phyloP scores from a whole-genome alignment of 2,113 vertebrate species.

The Stegastes partitus region DNA sequence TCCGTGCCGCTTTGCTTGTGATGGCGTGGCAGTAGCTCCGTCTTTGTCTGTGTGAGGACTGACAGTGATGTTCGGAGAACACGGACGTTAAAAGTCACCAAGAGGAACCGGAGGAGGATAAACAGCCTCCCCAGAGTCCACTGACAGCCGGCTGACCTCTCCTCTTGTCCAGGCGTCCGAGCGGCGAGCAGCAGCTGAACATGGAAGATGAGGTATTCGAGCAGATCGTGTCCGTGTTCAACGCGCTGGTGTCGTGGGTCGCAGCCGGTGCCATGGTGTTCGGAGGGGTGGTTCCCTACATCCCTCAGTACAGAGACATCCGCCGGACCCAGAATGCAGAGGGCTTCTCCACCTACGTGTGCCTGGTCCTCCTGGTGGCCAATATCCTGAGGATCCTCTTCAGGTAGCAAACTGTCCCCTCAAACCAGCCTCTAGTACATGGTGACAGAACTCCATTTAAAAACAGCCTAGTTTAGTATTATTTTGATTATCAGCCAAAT shows the following conservation, averaged over 20 bases:
- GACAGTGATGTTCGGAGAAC: background rate
- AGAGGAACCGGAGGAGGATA: slow-evolving; percentile 6
- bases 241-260: slow-evolving; percentile 88
- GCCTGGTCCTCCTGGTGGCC: slow-evolving; percentile 93
- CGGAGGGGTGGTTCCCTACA: slow-evolving; percentile 94
- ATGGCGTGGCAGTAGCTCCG: slow-evolving; percentile 65
- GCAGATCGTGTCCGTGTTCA: slow-evolving; percentile 86
- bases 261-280: slow-evolving; percentile 95
- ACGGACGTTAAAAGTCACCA: slow-evolving; percentile 32
- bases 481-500: background rate
- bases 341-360: slow-evolving; percentile 96
- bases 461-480: background rate
- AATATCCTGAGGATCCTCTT: slow-evolving; percentile 96
- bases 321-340: slow-evolving; percentile 92
- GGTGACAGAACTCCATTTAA: background rate
- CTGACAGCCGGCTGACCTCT: slow-evolving; percentile 4
- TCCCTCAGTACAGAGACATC: slow-evolving; percentile 96
- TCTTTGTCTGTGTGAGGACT: background rate
- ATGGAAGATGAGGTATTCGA: slow-evolving; percentile 90
- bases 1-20: slow-evolving; percentile 12
- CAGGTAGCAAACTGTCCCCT: slow-evolving; percentile 82
- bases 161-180: background rate
- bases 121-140: background rate
- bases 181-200: slow-evolving; percentile 10
- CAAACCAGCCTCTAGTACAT: background rate